Percentiles rank a stretch among this genome's conserved stretches.
These are phyloP conservation scores for Raillietiella orientalis DNA, from an alignment of 2,888 invertebrate genomes.

Conservation along the genomic window DNA sequence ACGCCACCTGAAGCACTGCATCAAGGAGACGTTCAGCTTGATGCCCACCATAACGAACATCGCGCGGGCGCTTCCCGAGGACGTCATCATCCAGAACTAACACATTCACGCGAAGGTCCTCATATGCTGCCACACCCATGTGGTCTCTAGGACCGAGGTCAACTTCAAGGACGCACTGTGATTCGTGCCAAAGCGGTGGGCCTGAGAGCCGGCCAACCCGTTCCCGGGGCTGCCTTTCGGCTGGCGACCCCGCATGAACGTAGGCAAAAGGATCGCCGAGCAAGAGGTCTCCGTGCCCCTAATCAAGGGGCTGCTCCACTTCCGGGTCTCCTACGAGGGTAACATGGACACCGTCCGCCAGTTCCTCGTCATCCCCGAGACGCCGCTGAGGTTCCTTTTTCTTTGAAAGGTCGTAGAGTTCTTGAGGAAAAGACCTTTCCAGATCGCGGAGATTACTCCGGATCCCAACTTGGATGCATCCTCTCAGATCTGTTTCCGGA, in stretches of 20 bases:
- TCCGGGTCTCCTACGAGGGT: neutral
- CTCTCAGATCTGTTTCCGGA: too few relatives aligned
- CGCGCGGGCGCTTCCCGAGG: conserved; percentile 36
- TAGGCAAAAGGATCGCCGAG: conserved; percentile 7
- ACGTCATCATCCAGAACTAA: conserved; percentile 30
- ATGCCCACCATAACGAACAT: conserved; percentile 72
- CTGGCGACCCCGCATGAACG: conserved; percentile 12
- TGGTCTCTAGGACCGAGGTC: neutral
- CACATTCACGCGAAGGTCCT: conserved; percentile 27
- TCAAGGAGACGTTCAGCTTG: conserved; percentile 15
- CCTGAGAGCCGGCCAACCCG: conserved; percentile 8
- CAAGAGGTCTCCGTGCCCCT: conserved; percentile 6
- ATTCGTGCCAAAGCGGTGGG: neutral
- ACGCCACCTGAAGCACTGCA: conserved; percentile 11
- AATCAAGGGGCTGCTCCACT: conserved; percentile 4
- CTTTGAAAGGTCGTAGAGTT: too few relatives aligned
- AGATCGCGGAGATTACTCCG: too few relatives aligned
- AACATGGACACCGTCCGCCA: neutral
- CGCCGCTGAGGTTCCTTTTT: too few relatives aligned
- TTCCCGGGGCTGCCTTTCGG: conserved; percentile 12
- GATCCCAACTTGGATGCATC: too few relatives aligned
- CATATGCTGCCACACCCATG: neutral
- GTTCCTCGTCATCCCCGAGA: conserved; percentile 1
- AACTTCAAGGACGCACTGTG: neutral
- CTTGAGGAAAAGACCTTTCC: too few relatives aligned